phyloP scores from a whole-genome alignment of 1,140 invertebrate genomes.

The Andrena cerasifolii region DNA sequence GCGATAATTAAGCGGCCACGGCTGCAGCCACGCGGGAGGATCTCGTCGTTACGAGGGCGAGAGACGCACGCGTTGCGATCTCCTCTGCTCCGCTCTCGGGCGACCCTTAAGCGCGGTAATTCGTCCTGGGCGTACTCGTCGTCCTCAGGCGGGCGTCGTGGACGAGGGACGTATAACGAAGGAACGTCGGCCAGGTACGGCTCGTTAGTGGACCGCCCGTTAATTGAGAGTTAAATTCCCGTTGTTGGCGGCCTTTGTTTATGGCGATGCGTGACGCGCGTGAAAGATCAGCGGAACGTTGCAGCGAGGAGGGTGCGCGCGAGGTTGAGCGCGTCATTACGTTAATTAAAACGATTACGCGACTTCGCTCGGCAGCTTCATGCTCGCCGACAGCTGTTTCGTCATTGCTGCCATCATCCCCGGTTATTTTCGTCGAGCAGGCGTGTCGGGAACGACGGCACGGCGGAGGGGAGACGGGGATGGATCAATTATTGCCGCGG shows the following conservation, averaged over 20 bases:
- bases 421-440: too few species aligned
- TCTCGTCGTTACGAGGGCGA: constrained; percentile 28
- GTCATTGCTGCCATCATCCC: too few species aligned
- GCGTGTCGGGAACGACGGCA: not conserved
- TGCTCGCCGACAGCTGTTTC: not conserved
- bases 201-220: constrained; percentile 37
- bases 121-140: constrained; percentile 30
- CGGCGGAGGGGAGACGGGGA: not conserved
- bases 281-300: not conserved
- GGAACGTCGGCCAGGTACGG: constrained; percentile 3
- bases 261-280: not conserved
- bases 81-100: not conserved
- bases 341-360: constrained; percentile 38
- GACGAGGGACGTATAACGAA: constrained; percentile 18
- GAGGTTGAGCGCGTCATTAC: not conserved
- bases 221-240: constrained; percentile 45
- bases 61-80: not conserved
- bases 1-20: constrained; percentile 50
- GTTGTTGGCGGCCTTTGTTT: constrained; percentile 27
- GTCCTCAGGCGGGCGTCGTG: constrained; percentile 26
- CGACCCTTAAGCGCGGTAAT: constrained; percentile 30
- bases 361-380: not conserved
- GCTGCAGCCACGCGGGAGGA: constrained; percentile 1
- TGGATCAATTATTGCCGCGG: constrained; percentile 28
- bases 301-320: not conserved